Conservation (phyloP, 2,888 invertebrate genomes). For the Heliconius erato region DNA sequence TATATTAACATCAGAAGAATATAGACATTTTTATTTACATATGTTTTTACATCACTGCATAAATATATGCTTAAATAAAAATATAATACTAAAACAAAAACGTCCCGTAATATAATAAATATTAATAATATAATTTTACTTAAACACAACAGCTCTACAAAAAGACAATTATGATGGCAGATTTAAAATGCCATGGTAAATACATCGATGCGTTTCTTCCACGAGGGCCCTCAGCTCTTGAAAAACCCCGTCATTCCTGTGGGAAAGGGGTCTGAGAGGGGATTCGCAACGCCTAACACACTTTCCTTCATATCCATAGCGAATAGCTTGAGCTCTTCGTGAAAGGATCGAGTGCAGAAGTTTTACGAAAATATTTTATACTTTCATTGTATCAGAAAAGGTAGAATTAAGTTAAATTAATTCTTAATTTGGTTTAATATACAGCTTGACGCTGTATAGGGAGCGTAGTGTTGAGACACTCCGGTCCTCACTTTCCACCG, state of each 20-base stretch:
- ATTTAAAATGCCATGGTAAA: slow-evolving; percentile 49
- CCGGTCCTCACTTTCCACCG: too few relatives aligned
- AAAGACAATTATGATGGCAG: slow-evolving; percentile 37
- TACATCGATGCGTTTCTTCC: slow-evolving; percentile 50
- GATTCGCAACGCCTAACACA: slow-evolving; percentile 42
- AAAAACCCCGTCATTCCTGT: slow-evolving; percentile 47
- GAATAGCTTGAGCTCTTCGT: slow-evolving; percentile 22
- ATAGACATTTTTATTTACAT: too few relatives aligned
- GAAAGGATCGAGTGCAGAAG: slow-evolving; percentile 25
- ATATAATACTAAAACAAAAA: neutral
- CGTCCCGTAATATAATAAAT: neutral
- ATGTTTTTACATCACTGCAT: neutral
- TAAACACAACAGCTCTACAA: slow-evolving; percentile 15
- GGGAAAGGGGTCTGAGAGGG: slow-evolving; percentile 50
- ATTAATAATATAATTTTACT: neutral
- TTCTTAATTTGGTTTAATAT: neutral
- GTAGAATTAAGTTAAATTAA: neutral
- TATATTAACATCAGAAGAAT: too few relatives aligned
- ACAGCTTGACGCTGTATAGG: too few relatives aligned
- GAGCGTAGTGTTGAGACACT: too few relatives aligned
- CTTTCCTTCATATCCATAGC: slow-evolving; percentile 37
- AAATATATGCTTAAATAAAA: neutral
- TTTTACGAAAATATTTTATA: slow-evolving; percentile 13
- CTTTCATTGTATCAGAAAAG: slow-evolving; percentile 4
- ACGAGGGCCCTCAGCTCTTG: slow-evolving; percentile 47